Base-by-base conservation (phyloP, 2,797 vertebrate species). In the Centroberyx gerrardi region DNA sequence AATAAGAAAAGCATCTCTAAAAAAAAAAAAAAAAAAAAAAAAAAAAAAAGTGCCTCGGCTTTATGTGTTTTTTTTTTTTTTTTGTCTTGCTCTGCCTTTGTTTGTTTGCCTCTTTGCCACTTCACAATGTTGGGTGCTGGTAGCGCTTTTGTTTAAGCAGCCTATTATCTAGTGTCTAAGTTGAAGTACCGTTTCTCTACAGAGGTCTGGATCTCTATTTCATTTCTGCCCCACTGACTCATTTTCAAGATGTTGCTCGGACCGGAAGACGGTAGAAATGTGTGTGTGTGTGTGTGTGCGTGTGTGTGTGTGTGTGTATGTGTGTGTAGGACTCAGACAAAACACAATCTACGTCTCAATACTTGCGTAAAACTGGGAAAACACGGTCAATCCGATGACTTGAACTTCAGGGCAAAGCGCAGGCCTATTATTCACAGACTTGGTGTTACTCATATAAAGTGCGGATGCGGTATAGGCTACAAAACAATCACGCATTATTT, bases 241-340 rank as follows among this genome's bases (percentile, higher is more conserved):
- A 95, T 96, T 96, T 96, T 97, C 96, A 97, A 97, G 95, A 97
- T 96, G 96, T 96, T 95, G 95, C 96, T 95, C 94, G 95, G 95
- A 97, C 96, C 97, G 97, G 97, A 98, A 98, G 96, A 95, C 92
- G 93, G 91, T 94, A 93, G 94, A 94, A 95, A 90, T 51, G 44
- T 72, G 94, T 95, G 93, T 95, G 22, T 22, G 22, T 22, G 22
- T 22, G 22, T 22, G 22, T 22, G 22, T 22, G 22, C 22, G 22
- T 22, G 22, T 1, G 22, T 22, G 22, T 1, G 22, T 22, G 22
- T 22, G 22, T 22, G 22, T 22, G 22, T 22, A 1, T 22, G 22
- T 22, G 22, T 22, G 22, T 22, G 22, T 22, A 22, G 22, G 22
- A 95, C 93, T 9, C 94, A 92, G 94, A 95, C 95, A 94, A 96